Conservation (phyloP, 2,113 vertebrate genomes). For the Sterrhoptilus dennistouni region DNA sequence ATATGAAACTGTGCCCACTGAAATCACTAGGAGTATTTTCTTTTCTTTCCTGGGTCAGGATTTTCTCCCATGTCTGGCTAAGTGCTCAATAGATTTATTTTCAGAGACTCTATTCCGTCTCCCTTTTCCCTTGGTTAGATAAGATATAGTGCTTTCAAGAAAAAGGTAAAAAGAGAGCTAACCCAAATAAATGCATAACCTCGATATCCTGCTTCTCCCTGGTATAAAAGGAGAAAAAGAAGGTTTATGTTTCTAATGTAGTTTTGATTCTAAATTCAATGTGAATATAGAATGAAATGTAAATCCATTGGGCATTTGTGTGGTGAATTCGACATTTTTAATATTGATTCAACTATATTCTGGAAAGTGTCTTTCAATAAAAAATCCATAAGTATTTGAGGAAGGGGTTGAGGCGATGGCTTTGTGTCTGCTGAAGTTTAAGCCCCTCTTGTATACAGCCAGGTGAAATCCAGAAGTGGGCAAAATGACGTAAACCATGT, state of each 20-base stretch:
- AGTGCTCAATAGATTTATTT: constrained; percentile 6
- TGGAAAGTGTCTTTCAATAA: background rate
- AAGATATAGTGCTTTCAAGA: constrained; percentile 35
- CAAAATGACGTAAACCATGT: background rate
- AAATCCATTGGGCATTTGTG: background rate
- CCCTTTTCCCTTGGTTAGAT: constrained; percentile 4
- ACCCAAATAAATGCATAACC: constrained; percentile 40
- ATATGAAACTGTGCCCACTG: background rate
- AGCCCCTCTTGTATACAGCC: background rate
- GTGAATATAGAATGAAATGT: constrained; percentile 42
- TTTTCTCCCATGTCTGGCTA: constrained; percentile 14
- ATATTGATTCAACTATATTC: background rate
- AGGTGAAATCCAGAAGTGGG: background rate
- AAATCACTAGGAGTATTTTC: background rate
- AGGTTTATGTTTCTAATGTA: background rate
- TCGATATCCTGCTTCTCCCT: background rate
- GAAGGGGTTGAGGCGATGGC: background rate
- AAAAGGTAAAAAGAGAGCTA: background rate
- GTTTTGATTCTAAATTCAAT: constrained; percentile 30
- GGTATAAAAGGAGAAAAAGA: background rate
- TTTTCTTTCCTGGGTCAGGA: constrained; percentile 17
- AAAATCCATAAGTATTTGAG: constrained; percentile 9
- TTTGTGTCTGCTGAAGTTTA: background rate
- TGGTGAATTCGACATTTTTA: constrained; percentile 42
- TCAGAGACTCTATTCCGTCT: constrained; percentile 3